phyloP scores from a whole-genome alignment of 2,113 vertebrate genomes.

The Callionymus lyra region DNA sequence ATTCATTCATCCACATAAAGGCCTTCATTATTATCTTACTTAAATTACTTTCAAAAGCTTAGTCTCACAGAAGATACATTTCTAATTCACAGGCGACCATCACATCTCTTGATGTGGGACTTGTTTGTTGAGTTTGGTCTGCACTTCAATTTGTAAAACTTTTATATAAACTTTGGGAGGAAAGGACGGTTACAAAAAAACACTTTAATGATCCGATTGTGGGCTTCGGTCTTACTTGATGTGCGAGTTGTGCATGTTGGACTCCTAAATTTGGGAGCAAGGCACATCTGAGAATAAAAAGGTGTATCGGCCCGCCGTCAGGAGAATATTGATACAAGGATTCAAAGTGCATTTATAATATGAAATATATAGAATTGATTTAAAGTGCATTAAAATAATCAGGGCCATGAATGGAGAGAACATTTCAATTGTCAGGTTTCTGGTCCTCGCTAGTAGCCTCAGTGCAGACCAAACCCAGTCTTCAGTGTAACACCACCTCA shows the following conservation, averaged over 20 bases:
- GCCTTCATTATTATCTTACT: constrained; percentile 38
- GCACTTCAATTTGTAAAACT: constrained; percentile 26
- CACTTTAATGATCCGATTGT: too few species aligned
- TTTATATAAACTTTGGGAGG: neutral
- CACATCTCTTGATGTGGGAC: constrained; percentile 12
- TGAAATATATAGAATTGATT: constrained; percentile 7
- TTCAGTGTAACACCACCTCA: constrained; percentile 21
- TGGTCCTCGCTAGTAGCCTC: constrained; percentile 4
- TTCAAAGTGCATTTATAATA: constrained; percentile 29
- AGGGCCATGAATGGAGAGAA: constrained; percentile 7
- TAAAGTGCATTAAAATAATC: constrained; percentile 30
- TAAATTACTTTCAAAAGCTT: constrained; percentile 17
- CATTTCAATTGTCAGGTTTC: constrained; percentile 8
- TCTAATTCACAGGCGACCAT: constrained; percentile 25
- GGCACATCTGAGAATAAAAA: constrained; percentile 51
- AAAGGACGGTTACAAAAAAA: constrained; percentile 3
- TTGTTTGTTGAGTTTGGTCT: constrained; percentile 52
- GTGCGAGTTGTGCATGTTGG: constrained; percentile 26
- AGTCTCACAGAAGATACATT: constrained; percentile 52
- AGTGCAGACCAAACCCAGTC: constrained; percentile 61
- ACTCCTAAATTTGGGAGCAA: constrained; percentile 46
- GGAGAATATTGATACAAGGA: constrained; percentile 10
- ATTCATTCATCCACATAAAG: constrained; percentile 38
- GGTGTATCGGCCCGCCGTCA: constrained; percentile 30
- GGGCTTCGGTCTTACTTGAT: too few species aligned